These are phyloP conservation scores for Drosophila cognata DNA, from an alignment of 2,888 invertebrate genomes.

Conservation along the genomic window DNA sequence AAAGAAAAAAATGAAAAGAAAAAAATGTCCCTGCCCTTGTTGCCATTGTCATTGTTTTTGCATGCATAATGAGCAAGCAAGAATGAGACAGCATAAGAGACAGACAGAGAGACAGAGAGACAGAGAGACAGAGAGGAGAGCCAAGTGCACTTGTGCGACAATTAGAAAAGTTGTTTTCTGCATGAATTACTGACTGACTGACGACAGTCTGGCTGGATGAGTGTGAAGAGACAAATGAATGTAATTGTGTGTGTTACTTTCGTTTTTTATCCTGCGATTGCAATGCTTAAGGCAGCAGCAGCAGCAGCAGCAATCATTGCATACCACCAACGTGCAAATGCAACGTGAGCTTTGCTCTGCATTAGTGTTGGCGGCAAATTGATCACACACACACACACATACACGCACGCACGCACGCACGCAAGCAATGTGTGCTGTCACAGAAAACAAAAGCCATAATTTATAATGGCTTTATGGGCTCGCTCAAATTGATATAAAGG, in stretches of 20 bases:
- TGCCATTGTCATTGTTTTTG: constrained; percentile 63
- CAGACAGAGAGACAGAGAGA: neutral
- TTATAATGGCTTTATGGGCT: constrained; percentile 61
- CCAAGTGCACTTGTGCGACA: constrained; percentile 68
- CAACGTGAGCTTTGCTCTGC: neutral
- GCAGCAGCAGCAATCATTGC: constrained; percentile 5
- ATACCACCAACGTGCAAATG: neutral
- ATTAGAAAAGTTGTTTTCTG: constrained; percentile 65
- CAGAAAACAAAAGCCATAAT: constrained; percentile 53
- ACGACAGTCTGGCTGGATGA: constrained; percentile 29
- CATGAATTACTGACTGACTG: constrained; percentile 31
- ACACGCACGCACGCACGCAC: neutral
- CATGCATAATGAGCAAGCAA: constrained; percentile 65
- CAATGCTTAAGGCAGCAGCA: constrained; percentile 14
- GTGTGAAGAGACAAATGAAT: constrained; percentile 58
- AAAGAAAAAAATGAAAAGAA: constrained; percentile 8
- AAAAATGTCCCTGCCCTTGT: constrained; percentile 66
- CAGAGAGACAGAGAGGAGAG: neutral
- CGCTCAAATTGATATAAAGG: constrained; percentile 74
- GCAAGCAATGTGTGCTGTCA: constrained; percentile 32
- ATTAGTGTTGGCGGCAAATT: constrained; percentile 10
- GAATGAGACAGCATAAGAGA: neutral
- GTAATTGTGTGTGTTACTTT: constrained; percentile 66
- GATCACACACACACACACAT: constrained; percentile 8
- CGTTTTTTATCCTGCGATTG: constrained; percentile 36